phyloP scores from a whole-genome alignment of 2,797 vertebrate genomes.

The Diplodus puntazzo region DNA sequence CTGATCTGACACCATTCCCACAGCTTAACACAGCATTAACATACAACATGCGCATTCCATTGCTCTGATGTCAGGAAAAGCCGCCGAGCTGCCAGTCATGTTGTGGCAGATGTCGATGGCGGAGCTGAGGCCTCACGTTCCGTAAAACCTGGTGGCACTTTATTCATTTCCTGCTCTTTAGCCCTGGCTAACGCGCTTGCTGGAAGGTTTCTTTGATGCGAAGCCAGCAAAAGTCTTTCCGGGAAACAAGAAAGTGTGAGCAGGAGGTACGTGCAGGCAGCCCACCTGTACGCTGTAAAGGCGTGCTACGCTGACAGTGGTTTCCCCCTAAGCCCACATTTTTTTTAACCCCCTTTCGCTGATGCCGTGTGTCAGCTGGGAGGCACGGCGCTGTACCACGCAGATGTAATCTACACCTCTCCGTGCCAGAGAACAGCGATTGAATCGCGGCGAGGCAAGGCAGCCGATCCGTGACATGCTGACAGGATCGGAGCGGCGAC shows the following conservation, averaged over 20 bases:
- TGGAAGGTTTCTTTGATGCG: constrained; percentile 49
- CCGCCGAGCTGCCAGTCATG: constrained; percentile 56
- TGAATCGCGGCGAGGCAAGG: constrained; percentile 65
- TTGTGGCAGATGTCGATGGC: constrained; percentile 1
- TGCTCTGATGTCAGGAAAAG: constrained; percentile 52
- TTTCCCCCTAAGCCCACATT: constrained; percentile 9
- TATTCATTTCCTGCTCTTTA: constrained; percentile 26
- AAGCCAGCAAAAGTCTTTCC: constrained; percentile 31
- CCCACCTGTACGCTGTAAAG: constrained; percentile 36
- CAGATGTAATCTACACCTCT: constrained; percentile 81
- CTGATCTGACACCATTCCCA: constrained; percentile 73
- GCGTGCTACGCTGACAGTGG: constrained; percentile 46
- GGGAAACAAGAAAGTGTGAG: constrained; percentile 38
- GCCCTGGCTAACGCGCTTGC: constrained; percentile 37
- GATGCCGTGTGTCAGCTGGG: constrained; percentile 62
- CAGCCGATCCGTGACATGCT: constrained; percentile 69
- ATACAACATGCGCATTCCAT: constrained; percentile 27
- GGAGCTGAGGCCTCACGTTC: constrained; percentile 2
- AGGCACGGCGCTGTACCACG: constrained; percentile 57
- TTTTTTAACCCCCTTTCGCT: constrained; percentile 3
- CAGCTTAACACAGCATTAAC: constrained; percentile 56
- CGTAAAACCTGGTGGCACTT: constrained; percentile 20
- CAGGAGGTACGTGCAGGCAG: constrained; percentile 43
- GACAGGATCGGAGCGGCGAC: constrained; percentile 74
- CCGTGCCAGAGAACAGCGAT: constrained; percentile 58